phyloP scores from a whole-genome alignment of 2,888 invertebrate species.

The Adela reaumurella region DNA sequence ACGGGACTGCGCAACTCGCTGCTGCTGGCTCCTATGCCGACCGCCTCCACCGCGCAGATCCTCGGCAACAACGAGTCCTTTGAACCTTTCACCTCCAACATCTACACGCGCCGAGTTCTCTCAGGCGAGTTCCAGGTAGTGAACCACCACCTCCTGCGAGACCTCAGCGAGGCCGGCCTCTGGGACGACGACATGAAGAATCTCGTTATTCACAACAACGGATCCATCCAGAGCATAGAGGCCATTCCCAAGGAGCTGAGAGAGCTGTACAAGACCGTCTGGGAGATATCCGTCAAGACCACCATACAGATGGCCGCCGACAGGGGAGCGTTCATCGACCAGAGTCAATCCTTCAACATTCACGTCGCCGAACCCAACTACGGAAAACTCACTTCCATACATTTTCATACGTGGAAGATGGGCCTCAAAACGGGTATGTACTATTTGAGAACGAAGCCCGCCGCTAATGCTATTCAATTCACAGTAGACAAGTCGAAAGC shows the following conservation, averaged over 20 bases:
- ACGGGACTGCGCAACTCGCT: slow-evolving; percentile 92
- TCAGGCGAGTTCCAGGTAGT: slow-evolving; percentile 96
- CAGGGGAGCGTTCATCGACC: slow-evolving; percentile 96
- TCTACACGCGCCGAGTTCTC: slow-evolving; percentile 89
- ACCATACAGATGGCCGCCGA: slow-evolving; percentile 97
- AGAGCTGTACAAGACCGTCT: slow-evolving; percentile 90
- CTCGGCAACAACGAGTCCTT: slow-evolving; percentile 98
- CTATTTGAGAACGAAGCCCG: slow-evolving; percentile 93
- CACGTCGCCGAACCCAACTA: slow-evolving; percentile 94
- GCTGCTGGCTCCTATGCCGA: slow-evolving; percentile 96
- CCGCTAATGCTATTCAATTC: slow-evolving; percentile 94
- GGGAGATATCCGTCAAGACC: slow-evolving; percentile 94
- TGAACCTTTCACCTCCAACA: slow-evolving; percentile 97
- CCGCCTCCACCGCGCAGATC: slow-evolving; percentile 98
- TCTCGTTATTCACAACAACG: slow-evolving; percentile 83
- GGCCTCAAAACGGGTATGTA: slow-evolving; percentile 99
- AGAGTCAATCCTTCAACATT: slow-evolving; percentile 96
- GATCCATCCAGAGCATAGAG: slow-evolving; percentile 88
- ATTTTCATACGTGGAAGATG: slow-evolving; percentile 96
- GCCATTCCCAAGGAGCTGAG: slow-evolving; percentile 82
- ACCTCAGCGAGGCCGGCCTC: slow-evolving; percentile 84
- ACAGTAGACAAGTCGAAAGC: slow-evolving; percentile 82
- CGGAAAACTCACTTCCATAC: slow-evolving; percentile 94
- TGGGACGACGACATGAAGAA: slow-evolving; percentile 98
- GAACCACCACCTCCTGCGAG: slow-evolving; percentile 91